Conservation (phyloP, 2,797 vertebrate species). For the Sebastes goodei region DNA sequence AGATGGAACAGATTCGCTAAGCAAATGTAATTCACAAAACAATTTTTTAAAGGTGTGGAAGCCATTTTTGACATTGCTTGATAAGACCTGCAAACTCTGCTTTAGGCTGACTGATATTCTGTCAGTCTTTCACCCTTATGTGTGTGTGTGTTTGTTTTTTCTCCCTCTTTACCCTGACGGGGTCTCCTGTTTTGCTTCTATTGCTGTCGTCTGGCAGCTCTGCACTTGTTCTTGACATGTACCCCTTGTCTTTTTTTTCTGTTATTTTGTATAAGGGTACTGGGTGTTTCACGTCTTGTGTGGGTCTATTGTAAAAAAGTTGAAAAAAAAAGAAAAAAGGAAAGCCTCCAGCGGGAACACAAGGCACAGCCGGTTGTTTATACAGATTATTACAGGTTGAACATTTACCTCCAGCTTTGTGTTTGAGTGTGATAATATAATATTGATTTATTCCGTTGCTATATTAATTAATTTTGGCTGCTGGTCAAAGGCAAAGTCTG, state of each 20-base stretch:
- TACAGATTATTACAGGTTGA: neutral
- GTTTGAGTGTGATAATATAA: neutral
- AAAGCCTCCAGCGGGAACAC: neutral
- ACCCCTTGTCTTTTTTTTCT: neutral
- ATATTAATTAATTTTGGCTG: neutral
- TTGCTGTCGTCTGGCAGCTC: neutral
- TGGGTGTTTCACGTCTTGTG: no score
- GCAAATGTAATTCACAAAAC: neutral
- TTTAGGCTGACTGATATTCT: neutral
- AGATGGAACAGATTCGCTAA: neutral
- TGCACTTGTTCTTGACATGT: neutral
- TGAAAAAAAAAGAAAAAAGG: no score
- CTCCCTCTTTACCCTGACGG: neutral
- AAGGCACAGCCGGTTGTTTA: neutral
- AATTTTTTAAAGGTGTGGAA: neutral
- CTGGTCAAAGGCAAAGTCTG: neutral
- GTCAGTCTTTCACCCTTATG: neutral
- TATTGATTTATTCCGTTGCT: neutral
- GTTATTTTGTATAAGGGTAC: no score
- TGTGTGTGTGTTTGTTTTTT: neutral
- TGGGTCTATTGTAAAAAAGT: no score
- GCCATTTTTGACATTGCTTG: neutral
- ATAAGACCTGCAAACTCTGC: neutral
- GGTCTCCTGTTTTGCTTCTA: neutral
- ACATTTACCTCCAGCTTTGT: neutral